Evolutionary conservation across 1,140 invertebrate genomes (phyloP), one percentile per base, ranked within the genome.

Genomic region (Cephus cinctus): DNA sequence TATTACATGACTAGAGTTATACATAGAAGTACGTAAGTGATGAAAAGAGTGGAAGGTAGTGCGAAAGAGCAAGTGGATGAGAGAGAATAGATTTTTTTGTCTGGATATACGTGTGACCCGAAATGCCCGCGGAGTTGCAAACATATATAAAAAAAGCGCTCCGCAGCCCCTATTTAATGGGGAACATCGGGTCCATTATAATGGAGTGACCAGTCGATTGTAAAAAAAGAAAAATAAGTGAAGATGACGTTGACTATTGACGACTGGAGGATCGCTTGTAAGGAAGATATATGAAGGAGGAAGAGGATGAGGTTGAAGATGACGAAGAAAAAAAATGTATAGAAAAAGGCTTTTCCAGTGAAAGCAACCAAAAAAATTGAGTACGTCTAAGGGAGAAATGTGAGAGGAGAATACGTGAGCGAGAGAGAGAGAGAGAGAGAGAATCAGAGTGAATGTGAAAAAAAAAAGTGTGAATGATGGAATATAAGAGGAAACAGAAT

Each of bases 311-410:
- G 31, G 19, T 18, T 20, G 45, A 47, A 22, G 16, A 27, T 43
- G 20, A 5, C 15, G 32, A 8, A 38, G 15, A 44, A 32, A 22
- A 48, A 54, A 52, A 54, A 12, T 21, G 19, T 52, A 34, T 34
- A 59, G 51, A 56, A 60, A 60, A 60, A 59, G 57, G 59, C 57
- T 60, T 60, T 60, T 60, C 56, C 39, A 50, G 4, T 12, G 36
- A 60, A 60, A 60, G 43, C 52, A 56, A 20, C 48, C 56, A n/a
- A n/a, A n/a, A n/a, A n/a, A 59, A 60, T 59, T 59, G 51, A 55
- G 38, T 25, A 48, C 43, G 22, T 55, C 22, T 54, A 30, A 23
- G 41, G 21, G 21, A 50, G 43, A 36, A 48, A 47, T 23, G 41
- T 18, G 27, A 30, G 27, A 40, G 14, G 41, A n/a, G n/a, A 12